Evolutionary conservation across 1,140 invertebrate genomes (phyloP), one percentile per base, ranked within the genome.

Genomic region (Whitmania pigra): DNA sequence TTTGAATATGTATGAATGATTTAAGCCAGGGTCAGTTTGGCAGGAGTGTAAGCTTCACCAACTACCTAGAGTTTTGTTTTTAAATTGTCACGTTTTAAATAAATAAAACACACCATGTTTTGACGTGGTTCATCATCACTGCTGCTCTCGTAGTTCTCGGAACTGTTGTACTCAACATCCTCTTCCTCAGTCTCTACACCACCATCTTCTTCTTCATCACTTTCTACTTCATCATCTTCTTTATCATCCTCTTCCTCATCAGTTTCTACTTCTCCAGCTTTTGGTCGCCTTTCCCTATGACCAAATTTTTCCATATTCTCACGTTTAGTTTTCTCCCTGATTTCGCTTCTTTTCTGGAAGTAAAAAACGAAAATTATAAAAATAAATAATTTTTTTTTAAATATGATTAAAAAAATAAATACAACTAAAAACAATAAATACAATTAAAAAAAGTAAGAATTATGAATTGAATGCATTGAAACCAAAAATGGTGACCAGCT

Each of bases 191-290:
- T 13, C 5, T 13, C 15, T 15, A 11, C 11, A 63, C 22, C 57
- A 63, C 22, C 57, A 17, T 63, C 57, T 5, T 63, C 20, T 20
- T 63, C 29, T 18, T 63, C 22, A 25, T 22, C 57, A 7, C 4
- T 6, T 17, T 60, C 49, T 72, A n/a, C 53, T 49, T 75, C 73
- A 54, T 72, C 73, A 0, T 68, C 68, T 36, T 55, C 36, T 71
- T 71, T 72, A 25, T 75, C 71, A 22, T 63, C 68, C 31, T 73
- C 73, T 57, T 70, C 71, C 73, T 70, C 27, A 68, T 75, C 72
- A 69, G 57, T 68, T 73, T 71, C 69, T 68, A 76, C 75, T 72
- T 71, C 67, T 71, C 49, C 13, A 49, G 43, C 43, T 17, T 17
- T 17, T 17, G 15, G 0, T 3, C 31, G 31, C 13, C 43, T 49